These are phyloP conservation scores for Pasiphila rectangulata DNA, from an alignment of 2,888 invertebrate species.

Conservation along the genomic window DNA sequence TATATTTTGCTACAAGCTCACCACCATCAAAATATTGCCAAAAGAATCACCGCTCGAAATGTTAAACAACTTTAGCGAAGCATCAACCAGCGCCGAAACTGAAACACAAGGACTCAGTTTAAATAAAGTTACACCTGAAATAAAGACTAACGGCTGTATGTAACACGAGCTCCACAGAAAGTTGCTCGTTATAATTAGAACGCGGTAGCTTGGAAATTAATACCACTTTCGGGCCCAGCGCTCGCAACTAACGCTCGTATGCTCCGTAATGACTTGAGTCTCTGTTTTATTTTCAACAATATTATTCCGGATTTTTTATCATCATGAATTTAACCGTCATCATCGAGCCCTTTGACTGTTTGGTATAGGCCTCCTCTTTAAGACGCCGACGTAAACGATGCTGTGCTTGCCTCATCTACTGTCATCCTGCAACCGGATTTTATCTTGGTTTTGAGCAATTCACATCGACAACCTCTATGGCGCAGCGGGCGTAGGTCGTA, in stretches of 20 bases:
- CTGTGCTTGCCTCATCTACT: too few species aligned
- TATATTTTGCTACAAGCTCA: background rate
- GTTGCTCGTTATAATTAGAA: constrained; percentile 67
- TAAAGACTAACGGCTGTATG: constrained; percentile 56
- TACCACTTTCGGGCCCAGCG: constrained; percentile 51
- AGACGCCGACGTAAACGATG: too few species aligned
- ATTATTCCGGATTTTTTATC: background rate
- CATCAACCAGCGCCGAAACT: constrained; percentile 1
- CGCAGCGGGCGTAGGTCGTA: too few species aligned
- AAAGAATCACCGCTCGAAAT: too few species aligned
- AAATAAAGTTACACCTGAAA: constrained; percentile 54
- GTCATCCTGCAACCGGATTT: too few species aligned
- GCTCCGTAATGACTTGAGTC: constrained; percentile 22
- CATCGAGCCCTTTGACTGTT: too few species aligned
- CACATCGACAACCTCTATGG: too few species aligned
- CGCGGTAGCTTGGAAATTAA: constrained; percentile 61
- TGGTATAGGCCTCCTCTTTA: too few species aligned
- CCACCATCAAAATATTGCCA: background rate
- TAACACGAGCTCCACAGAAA: constrained; percentile 62
- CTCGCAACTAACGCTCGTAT: constrained; percentile 22
- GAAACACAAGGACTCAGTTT: constrained; percentile 23
- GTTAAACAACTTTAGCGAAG: constrained; percentile 3
- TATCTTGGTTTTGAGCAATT: too few species aligned
- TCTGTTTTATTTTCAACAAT: constrained; percentile 14
- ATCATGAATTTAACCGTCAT: background rate